phyloP scores from a whole-genome alignment of 2,797 vertebrate species.

The Neostethus bicornis region DNA sequence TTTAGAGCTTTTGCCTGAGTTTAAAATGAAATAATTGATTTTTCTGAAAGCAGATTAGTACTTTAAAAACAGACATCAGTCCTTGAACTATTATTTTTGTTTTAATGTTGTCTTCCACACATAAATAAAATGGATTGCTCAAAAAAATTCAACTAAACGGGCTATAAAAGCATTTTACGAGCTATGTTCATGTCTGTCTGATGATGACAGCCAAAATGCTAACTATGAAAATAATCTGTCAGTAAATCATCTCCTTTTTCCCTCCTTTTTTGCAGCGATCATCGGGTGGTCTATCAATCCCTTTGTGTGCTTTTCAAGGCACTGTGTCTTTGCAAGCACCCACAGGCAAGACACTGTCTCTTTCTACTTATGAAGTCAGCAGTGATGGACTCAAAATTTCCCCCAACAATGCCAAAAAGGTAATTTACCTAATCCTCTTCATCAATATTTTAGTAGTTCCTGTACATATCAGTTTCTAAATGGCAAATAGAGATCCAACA shows the following conservation, averaged over 20 bases:
- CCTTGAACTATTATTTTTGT: background rate
- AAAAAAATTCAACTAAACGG: background rate
- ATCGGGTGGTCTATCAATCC: constrained; percentile 86
- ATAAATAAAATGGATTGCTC: background rate
- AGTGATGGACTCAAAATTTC: constrained; percentile 91
- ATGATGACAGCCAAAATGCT: background rate
- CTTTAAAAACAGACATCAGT: background rate
- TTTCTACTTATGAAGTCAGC: constrained; percentile 97
- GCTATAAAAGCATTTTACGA: background rate
- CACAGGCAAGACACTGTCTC: constrained; percentile 92
- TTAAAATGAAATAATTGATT: background rate
- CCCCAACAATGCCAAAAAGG: constrained; percentile 84
- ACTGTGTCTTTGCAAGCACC: constrained; percentile 95
- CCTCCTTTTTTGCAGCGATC: constrained; percentile 78
- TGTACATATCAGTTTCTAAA: background rate
- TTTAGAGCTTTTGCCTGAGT: background rate
- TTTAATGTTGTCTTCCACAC: background rate
- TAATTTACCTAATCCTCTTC: constrained; percentile 18
- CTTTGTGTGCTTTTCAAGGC: constrained; percentile 95
- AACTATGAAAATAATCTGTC: too few relatives aligned
- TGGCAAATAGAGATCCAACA: constrained; percentile 1
- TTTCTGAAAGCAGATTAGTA: background rate
- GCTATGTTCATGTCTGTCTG: background rate
- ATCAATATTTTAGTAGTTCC: background rate
- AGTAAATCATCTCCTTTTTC: too few relatives aligned